Evolutionary conservation across 2,113 vertebrate species (phyloP).

Genomic region (Pomatostomus ruficeps): DNA sequence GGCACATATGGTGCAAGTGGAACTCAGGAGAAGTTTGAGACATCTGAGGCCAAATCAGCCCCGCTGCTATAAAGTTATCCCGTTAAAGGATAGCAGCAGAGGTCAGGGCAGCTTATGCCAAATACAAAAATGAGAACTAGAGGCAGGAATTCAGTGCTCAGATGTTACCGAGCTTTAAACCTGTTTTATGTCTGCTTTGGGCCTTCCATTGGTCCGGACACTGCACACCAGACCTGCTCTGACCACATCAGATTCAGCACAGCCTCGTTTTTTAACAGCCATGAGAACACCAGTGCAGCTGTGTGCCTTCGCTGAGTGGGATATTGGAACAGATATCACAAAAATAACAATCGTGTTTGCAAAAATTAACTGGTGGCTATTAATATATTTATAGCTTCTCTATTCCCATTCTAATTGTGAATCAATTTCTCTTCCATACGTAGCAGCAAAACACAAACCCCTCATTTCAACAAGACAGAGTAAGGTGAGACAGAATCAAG

Average conservation of each 20-base stretch:
- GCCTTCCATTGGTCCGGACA: constrained; percentile 39
- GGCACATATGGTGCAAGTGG: constrained; percentile 55
- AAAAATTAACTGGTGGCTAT: not conserved
- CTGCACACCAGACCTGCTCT: constrained; percentile 32
- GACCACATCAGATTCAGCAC: not conserved
- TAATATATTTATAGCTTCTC: not conserved
- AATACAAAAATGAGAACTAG: constrained; percentile 65
- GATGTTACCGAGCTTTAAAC: constrained; percentile 54
- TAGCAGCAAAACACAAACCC: not conserved
- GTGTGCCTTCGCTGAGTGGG: not conserved
- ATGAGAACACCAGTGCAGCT: not conserved
- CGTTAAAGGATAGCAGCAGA: constrained; percentile 63
- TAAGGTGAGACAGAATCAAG: not conserved
- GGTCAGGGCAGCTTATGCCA: constrained; percentile 65
- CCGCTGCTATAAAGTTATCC: constrained; percentile 63
- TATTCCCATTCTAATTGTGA: not conserved
- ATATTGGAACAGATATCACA: not conserved
- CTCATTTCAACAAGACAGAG: not conserved
- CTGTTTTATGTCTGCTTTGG: constrained; percentile 67
- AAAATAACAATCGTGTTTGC: not conserved
- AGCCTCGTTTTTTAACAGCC: not conserved
- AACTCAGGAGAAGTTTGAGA: constrained; percentile 53
- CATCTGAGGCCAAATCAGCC: constrained; percentile 50
- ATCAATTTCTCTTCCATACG: not conserved
- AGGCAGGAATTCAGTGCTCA: constrained; percentile 70